These are phyloP conservation scores for Noctilio leporinus DNA, from an alignment of 2,113 vertebrate genomes.

Conservation along the genomic window DNA sequence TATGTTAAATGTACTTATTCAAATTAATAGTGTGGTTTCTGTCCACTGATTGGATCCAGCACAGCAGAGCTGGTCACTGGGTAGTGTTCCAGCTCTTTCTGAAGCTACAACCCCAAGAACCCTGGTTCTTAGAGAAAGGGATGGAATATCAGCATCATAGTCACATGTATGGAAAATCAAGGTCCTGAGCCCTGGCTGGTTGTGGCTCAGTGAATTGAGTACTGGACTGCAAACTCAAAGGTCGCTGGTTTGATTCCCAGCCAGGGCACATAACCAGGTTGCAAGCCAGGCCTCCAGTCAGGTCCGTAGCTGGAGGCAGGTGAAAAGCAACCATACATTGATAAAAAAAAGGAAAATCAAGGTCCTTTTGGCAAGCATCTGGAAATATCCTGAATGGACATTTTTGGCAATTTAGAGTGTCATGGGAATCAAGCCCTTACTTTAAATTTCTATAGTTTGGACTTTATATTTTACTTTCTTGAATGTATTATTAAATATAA, in stretches of 20 bases:
- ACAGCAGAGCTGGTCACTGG: neutral
- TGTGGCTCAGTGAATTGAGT: too few species aligned
- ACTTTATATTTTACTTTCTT: neutral
- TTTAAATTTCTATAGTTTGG: neutral
- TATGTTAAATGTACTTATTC: neutral
- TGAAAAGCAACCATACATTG: too few species aligned
- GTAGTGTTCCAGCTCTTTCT: neutral
- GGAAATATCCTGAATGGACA: neutral
- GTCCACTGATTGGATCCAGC: neutral
- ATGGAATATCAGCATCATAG: too few species aligned
- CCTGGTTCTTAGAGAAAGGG: neutral
- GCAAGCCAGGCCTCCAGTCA: too few species aligned
- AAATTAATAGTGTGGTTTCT: neutral
- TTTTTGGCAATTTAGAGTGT: neutral
- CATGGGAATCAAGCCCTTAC: neutral
- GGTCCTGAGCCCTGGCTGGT: too few species aligned
- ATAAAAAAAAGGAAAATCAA: constrained; percentile 3
- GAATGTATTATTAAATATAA: neutral
- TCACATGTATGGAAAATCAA: neutral
- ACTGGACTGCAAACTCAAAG: too few species aligned
- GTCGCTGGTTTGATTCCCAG: too few species aligned
- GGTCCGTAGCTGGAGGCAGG: too few species aligned
- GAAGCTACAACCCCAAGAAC: neutral
- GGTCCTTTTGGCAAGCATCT: neutral
- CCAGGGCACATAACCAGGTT: too few species aligned